Base-by-base conservation (phyloP, 2,888 invertebrate species). In the Nasonia oneida region DNA sequence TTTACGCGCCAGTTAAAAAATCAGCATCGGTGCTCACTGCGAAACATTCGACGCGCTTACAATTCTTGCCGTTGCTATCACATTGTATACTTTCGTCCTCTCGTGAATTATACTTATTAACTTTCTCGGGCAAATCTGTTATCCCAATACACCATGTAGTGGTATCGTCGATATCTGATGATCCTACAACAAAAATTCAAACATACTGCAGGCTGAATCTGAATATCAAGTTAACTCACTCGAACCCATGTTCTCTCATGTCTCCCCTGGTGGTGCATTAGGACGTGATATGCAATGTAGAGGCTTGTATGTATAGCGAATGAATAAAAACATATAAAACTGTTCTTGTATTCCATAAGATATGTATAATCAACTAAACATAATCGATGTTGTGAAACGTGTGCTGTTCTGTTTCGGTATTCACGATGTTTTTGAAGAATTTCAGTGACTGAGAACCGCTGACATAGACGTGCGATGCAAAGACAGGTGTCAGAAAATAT, bases 11-110 rank as follows among this genome's bases (percentile, higher is more conserved):
- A 50, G 87, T 85, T 47, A 85, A 85, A 50, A 87, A 84, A 61
- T 90, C 90, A 33, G 88, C 81, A 50, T 89, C 88, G 70, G 88
- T 86, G 73, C 88, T 88, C 77, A 89, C 88, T n/a, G 89, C 89
- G 76, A 89, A 89, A 81, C 90, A 90, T 75, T 90, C 88, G 67
- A 90, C 88, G 29, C 88, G 90, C 80, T 88, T 88, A 76, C 89
- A 90, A 78, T 90, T 89, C 29, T 89, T 87, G 42, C 90, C 89
- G 74, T 90, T 89, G 50, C 88, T 89, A 81, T 90, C 89, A 85
- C 90, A 90, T 61, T 90, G 81, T 42, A 90, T 89, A 29, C 89
- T 90, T 85, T 89, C 89, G 50, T 88, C 89, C 77, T 88, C 88
- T 71, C 88, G 86, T 75, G 88, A 84, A 83, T 90, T 87, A 85